Percentiles rank a stretch among this genome's conserved stretches.
Evolutionary conservation across 2,113 vertebrate genomes (phyloP).

Genomic region (Lucifuga dentata): DNA sequence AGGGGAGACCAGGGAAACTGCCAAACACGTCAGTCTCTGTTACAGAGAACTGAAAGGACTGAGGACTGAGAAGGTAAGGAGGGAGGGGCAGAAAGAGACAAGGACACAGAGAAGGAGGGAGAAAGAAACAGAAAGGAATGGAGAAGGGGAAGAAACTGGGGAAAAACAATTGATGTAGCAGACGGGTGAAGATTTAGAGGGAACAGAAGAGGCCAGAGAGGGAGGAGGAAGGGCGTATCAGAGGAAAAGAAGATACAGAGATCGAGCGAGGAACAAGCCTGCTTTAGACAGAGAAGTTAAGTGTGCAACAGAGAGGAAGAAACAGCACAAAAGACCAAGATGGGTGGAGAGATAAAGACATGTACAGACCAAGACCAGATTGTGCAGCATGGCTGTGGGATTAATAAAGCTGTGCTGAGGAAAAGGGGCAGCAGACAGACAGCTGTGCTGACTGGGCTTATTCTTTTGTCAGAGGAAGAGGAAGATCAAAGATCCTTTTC

Average conservation of each 20-base stretch:
- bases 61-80: slow-evolving; percentile 5
- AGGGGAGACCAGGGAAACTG: slow-evolving; percentile 49
- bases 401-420: slow-evolving; percentile 43
- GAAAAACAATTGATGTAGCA: slow-evolving; percentile 27
- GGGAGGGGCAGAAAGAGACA: neutral
- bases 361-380: slow-evolving; percentile 18
- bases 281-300: slow-evolving; percentile 17
- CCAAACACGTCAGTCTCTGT: slow-evolving; percentile 64
- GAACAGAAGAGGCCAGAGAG: slow-evolving; percentile 16
- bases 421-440: slow-evolving; percentile 55
- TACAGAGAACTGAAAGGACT: slow-evolving; percentile 45
- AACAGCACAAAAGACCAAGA: neutral
- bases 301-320: slow-evolving; percentile 9
- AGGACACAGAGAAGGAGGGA: neutral
- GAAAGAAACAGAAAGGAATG: slow-evolving; percentile 8
- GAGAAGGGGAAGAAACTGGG: neutral
- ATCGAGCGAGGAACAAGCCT: slow-evolving; percentile 9
- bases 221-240: slow-evolving; percentile 29
- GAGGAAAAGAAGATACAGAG: slow-evolving; percentile 15
- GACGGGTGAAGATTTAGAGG: slow-evolving; percentile 43
- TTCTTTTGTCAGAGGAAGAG: slow-evolving; percentile 66
- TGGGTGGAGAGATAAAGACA: slow-evolving; percentile 27
- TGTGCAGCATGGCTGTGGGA: slow-evolving; percentile 26
- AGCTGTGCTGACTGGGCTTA: slow-evolving; percentile 70
- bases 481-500: slow-evolving; percentile 62